Percentiles rank a stretch among this genome's conserved stretches.
phyloP scores from a whole-genome alignment of 1,140 invertebrate species.

The Amyelois transitella region DNA sequence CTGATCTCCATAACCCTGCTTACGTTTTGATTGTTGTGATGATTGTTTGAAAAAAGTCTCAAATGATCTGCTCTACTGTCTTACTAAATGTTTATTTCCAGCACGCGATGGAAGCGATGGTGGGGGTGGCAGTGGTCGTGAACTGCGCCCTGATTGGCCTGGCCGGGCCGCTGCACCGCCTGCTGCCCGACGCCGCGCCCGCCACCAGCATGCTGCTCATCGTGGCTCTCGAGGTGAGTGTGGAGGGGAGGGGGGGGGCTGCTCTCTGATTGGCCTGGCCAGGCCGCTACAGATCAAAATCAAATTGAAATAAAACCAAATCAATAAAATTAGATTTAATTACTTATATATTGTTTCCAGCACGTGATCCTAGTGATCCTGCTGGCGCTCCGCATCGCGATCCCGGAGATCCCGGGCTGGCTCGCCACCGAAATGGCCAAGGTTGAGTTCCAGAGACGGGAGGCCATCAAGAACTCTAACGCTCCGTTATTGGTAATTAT shows the following conservation, averaged over 20 bases:
- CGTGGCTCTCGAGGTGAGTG: constrained; percentile 83
- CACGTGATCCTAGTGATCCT: constrained; percentile 91
- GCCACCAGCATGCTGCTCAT: constrained; percentile 91
- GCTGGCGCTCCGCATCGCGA: constrained; percentile 86
- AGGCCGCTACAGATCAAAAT: too few species aligned
- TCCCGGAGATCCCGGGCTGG: constrained; percentile 94
- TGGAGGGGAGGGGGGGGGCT: constrained; percentile 95
- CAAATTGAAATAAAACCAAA: too few species aligned
- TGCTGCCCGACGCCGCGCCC: constrained; percentile 90
- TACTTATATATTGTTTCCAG: constrained; percentile 58
- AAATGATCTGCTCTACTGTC: too few species aligned
- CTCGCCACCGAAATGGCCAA: constrained; percentile 92
- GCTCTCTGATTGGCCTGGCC: constrained; percentile 87
- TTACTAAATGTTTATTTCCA: too few species aligned
- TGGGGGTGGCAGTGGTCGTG: constrained; percentile 48
- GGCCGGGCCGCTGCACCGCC: constrained; percentile 90
- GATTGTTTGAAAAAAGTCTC: too few species aligned
- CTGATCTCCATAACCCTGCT: too few species aligned
- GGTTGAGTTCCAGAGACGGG: constrained; percentile 83
- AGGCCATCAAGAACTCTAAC: constrained; percentile 64
- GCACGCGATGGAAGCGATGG: constrained; percentile 95
- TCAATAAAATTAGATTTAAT: not conserved
- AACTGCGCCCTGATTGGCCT: constrained; percentile 82
- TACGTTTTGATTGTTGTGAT: too few species aligned
- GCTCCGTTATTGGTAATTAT: constrained; percentile 50